Evolutionary conservation across 2,888 invertebrate genomes (phyloP), one percentile per base, ranked within the genome.

Genomic region (Gnatocerus cornutus): DNA sequence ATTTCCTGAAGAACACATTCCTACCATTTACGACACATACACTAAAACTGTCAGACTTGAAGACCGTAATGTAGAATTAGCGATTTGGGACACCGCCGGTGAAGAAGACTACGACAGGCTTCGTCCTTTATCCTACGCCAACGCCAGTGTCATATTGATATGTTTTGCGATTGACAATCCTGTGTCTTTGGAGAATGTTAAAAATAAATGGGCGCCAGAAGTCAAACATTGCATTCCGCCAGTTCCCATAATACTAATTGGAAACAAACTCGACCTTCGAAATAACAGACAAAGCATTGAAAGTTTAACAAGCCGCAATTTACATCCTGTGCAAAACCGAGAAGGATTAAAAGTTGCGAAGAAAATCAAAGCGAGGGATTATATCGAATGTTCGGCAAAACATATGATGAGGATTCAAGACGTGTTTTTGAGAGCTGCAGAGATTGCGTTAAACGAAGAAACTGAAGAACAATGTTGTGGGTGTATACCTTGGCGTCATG

Each of bases 141-240:
- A 89, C 79, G 90, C 89, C 2, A 88, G 89, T 79, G 88, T 90
- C 69, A 88, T 90, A 68, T 83, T 90, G 53, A 88, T 90, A 86
- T 90, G 90, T 81, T 90, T 89, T 83, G 86, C 88, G 53, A 87
- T 90, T 71, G 89, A 89, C 80, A 87, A 87, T 73, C 89, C 89
- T 3, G 88, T 88, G 80, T 89, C 88, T 73, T 82, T 90, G 76
- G 86, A 88, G 76, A 90, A 90, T 78, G 88, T 90, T 70, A 86
- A 87, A 12, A 88, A 89, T 78, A 90, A 90, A 79, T 90, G 90
- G 90, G 87, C 87, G 29, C 90, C 89, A 0, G 90, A 90, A 84
- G 86, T 88, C 2, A 84, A 82, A 73, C 89, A 90, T 80, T 90
- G 89, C 80, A 89, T 90, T 79, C 89, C 89, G 1, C 86, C 87